These are phyloP conservation scores for Nymphalis io DNA, from an alignment of 1,140 invertebrate species.

Conservation along the genomic window DNA sequence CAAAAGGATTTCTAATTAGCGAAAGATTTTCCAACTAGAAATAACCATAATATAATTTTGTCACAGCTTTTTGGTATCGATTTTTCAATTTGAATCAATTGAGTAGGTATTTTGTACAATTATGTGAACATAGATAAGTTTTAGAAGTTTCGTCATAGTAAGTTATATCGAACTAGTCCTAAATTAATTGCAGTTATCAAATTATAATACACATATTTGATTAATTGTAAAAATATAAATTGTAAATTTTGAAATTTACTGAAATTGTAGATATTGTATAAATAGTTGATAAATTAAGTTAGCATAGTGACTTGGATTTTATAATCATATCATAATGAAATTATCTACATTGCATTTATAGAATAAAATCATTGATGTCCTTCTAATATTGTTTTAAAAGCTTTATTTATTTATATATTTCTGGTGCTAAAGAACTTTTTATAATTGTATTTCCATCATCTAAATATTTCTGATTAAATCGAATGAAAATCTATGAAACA, in stretches of 20 bases:
- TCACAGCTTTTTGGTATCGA: constrained; percentile 37
- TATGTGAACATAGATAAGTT: constrained; percentile 66
- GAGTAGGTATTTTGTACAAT: constrained; percentile 66
- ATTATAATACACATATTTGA: constrained; percentile 50
- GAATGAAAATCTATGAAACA: not conserved
- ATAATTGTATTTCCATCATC: not conserved
- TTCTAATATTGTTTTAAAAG: constrained; percentile 7
- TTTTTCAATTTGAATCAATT: constrained; percentile 31
- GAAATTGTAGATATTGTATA: constrained; percentile 77
- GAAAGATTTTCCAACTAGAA: constrained; percentile 44
- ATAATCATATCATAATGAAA: constrained; percentile 76
- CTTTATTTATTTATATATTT: constrained; percentile 27
- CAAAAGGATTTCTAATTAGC: constrained; percentile 49
- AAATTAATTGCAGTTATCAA: constrained; percentile 70
- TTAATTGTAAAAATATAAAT: constrained; percentile 53
- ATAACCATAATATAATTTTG: constrained; percentile 33
- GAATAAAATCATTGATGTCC: constrained; percentile 20
- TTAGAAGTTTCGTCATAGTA: constrained; percentile 74
- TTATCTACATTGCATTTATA: constrained; percentile 46
- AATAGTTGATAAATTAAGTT: constrained; percentile 56
- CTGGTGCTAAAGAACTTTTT: constrained; percentile 16
- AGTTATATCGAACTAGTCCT: constrained; percentile 77
- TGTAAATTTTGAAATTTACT: constrained; percentile 59
- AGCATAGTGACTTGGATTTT: constrained; percentile 73
- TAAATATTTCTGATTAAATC: not conserved